Percentiles rank a stretch among this genome's conserved stretches.
Evolutionary conservation across 1,140 invertebrate species (phyloP).

Genomic region (Aethina tumida): DNA sequence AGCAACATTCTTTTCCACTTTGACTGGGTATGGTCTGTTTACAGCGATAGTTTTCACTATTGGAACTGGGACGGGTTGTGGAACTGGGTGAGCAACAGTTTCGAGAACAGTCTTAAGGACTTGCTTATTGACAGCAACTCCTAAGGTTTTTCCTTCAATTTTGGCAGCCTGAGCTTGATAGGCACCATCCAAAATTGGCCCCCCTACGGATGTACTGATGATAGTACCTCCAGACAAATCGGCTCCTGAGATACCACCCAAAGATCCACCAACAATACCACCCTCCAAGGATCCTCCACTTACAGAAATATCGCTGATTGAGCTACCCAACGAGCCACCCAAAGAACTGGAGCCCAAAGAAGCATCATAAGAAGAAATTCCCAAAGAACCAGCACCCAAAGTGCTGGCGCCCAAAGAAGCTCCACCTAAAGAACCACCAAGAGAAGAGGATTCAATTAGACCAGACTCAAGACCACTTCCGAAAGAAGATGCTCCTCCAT

Average conservation of each 20-base stretch:
- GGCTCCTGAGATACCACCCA: not conserved
- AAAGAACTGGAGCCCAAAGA: too few relatives aligned
- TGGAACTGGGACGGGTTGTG: slow-evolving; percentile 12
- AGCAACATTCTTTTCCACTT: slow-evolving; percentile 13
- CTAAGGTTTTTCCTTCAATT: not conserved
- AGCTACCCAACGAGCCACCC: not conserved
- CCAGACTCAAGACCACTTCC: not conserved
- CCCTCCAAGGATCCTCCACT: not conserved
- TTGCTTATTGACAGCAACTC: not conserved
- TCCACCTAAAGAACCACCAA: not conserved
- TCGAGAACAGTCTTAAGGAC: too few relatives aligned
- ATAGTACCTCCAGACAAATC: not conserved
- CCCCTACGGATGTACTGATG: too few relatives aligned
- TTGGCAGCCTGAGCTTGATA: slow-evolving; percentile 1
- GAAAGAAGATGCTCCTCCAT: not conserved
- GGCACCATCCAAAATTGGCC: too few relatives aligned
- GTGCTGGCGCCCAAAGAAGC: too few relatives aligned
- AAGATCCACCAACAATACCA: not conserved
- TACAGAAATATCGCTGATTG: not conserved
- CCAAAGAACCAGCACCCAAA: too few relatives aligned
- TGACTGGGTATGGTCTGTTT: slow-evolving; percentile 19
- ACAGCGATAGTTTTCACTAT: slow-evolving; percentile 16
- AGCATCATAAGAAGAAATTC: too few relatives aligned
- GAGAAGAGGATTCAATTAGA: not conserved
- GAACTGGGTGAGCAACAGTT: slow-evolving; percentile 8